Conservation (phyloP, 2,797 vertebrate species). For the Zenarchopterus dispar region DNA sequence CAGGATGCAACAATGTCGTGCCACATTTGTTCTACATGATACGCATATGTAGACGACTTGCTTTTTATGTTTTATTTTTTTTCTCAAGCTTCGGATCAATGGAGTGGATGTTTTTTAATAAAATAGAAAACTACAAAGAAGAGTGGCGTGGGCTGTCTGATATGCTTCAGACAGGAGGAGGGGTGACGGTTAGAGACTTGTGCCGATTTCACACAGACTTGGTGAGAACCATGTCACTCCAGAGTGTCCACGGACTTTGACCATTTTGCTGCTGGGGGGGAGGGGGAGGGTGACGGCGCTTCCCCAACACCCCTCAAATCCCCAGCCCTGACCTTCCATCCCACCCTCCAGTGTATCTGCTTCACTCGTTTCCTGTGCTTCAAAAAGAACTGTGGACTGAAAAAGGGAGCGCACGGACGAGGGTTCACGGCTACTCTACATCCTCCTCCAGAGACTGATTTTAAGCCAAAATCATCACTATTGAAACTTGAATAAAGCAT, state of each 20-base stretch:
- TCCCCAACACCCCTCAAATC: slow-evolving; percentile 30
- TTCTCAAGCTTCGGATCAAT: slow-evolving; percentile 59
- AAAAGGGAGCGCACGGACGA: slow-evolving; percentile 16
- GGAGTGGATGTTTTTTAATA: slow-evolving; percentile 70
- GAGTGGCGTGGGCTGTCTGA: slow-evolving; percentile 38
- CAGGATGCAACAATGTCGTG: slow-evolving; percentile 30
- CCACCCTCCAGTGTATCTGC: slow-evolving; percentile 30
- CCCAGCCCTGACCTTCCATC: neutral
- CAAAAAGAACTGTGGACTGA: slow-evolving; percentile 38
- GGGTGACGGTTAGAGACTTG: too few species aligned
- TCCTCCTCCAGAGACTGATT: slow-evolving; percentile 51
- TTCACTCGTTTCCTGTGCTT: slow-evolving; percentile 54
- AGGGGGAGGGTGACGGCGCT: slow-evolving; percentile 33
- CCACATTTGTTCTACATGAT: slow-evolving; percentile 60
- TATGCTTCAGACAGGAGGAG: slow-evolving; percentile 55
- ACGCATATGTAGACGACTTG: slow-evolving; percentile 54
- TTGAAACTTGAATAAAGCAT: slow-evolving; percentile 71
- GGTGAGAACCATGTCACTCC: slow-evolving; percentile 15
- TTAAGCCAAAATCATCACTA: slow-evolving; percentile 53
- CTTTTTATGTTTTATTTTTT: slow-evolving; percentile 22
- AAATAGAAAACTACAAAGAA: slow-evolving; percentile 73
- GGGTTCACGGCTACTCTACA: slow-evolving; percentile 11
- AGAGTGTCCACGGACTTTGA: slow-evolving; percentile 55
- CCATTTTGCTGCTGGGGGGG: slow-evolving; percentile 72
- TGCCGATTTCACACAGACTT: too few species aligned